Percentiles rank a stretch among this genome's conserved stretches.
These are phyloP conservation scores for Cotesia congregata DNA, from an alignment of 2,888 invertebrate genomes.

Conservation along the genomic window DNA sequence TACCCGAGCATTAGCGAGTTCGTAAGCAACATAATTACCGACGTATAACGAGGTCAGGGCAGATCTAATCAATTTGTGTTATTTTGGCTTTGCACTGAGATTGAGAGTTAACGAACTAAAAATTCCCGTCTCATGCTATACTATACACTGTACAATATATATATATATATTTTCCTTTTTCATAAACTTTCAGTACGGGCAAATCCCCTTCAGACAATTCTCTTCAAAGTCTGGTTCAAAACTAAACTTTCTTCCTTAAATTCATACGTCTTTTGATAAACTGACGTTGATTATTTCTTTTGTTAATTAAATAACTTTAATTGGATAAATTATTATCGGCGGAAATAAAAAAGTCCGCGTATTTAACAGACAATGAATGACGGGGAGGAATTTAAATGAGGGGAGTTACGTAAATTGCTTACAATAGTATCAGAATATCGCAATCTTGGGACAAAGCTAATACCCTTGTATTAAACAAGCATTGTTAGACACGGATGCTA, in stretches of 20 bases:
- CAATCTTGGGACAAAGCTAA: neutral
- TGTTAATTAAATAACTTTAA: neutral
- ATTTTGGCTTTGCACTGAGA: constrained; percentile 2
- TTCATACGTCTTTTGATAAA: neutral
- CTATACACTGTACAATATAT: neutral
- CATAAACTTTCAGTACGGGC: too few species aligned
- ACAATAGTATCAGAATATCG: neutral
- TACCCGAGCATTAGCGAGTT: constrained; percentile 37
- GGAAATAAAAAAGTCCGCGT: neutral
- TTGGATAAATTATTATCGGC: neutral
- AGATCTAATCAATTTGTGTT: constrained; percentile 14
- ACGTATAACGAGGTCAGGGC: constrained; percentile 11
- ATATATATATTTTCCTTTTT: neutral
- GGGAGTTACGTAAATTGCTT: neutral
- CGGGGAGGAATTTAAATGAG: neutral
- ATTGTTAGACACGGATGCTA: neutral
- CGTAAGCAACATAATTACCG: constrained; percentile 15
- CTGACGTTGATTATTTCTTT: neutral
- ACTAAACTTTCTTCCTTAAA: too few species aligned
- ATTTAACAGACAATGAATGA: neutral
- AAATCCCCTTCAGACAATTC: too few species aligned
- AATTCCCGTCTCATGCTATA: neutral
- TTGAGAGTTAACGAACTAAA: constrained; percentile 4
- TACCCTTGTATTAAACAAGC: neutral
- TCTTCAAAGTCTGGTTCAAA: too few species aligned